Conservation (phyloP, 2,888 invertebrate genomes). For the Arenicola marina region DNA sequence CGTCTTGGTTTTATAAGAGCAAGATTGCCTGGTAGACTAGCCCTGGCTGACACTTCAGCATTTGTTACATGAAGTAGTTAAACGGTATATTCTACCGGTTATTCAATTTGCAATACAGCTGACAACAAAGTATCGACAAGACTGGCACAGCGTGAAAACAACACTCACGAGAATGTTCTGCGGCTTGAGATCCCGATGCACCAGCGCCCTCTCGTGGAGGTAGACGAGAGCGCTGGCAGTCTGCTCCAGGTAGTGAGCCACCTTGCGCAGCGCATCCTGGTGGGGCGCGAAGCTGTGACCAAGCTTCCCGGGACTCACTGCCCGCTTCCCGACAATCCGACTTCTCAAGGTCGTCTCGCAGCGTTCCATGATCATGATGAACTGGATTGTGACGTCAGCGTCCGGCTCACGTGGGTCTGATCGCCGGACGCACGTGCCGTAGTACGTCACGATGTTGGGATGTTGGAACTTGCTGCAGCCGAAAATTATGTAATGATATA, state of each 20-base stretch:
- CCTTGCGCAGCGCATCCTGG: constrained; percentile 34
- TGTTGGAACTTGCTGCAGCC: constrained; percentile 44
- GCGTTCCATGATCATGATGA: constrained; percentile 49
- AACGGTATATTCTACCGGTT: too few relatives aligned
- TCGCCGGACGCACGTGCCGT: constrained; percentile 39
- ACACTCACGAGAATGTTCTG: constrained; percentile 50
- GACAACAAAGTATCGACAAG: too few relatives aligned
- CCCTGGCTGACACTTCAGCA: too few relatives aligned
- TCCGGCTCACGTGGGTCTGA: constrained; percentile 19
- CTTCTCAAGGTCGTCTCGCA: constrained; percentile 43
- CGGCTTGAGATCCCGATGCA: constrained; percentile 51
- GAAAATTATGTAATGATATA: too few relatives aligned
- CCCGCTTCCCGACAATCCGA: constrained; percentile 28
- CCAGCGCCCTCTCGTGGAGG: constrained; percentile 44
- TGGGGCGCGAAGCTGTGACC: constrained; percentile 24
- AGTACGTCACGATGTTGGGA: constrained; percentile 45
- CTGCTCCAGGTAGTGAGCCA: constrained; percentile 39
- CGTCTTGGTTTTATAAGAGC: too few relatives aligned
- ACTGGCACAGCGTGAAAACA: too few relatives aligned
- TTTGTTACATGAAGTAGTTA: too few relatives aligned
- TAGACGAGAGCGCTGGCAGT: constrained; percentile 42
- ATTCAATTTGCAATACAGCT: background rate
- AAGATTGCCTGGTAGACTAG: too few relatives aligned
- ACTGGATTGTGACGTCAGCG: constrained; percentile 1
- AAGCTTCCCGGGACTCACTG: constrained; percentile 32